Percentiles rank a stretch among this genome's conserved stretches.
Conservation (phyloP, 2,797 vertebrate species). For the Eurystomus glaucurus region DNA sequence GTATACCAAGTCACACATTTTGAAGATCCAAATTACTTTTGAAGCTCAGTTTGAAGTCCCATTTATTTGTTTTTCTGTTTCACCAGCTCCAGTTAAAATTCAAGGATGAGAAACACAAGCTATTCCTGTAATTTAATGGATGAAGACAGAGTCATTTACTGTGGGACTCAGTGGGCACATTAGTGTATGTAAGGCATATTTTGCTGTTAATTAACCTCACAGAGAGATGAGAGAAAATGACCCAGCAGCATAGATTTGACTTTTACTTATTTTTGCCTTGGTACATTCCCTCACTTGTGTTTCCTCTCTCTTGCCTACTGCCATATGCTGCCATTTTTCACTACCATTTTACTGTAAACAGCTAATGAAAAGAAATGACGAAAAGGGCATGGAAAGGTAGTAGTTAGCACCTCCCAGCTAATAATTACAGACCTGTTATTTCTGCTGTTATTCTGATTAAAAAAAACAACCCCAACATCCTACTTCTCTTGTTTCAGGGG, state of each 20-base stretch:
- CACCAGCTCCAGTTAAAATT: slow-evolving; percentile 24
- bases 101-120: slow-evolving; percentile 25
- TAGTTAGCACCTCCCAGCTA: background rate
- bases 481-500: background rate
- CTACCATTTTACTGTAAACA: slow-evolving; percentile 55
- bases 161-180: slow-evolving; percentile 55
- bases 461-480: background rate
- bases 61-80: background rate
- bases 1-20: background rate
- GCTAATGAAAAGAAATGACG: slow-evolving; percentile 21
- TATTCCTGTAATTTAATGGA: slow-evolving; percentile 62
- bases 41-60: background rate
- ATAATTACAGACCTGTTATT: background rate
- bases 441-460: background rate
- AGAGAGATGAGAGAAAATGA: slow-evolving; percentile 71
- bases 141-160: slow-evolving; percentile 60
- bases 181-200: slow-evolving; percentile 49
- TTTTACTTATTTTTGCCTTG: slow-evolving; percentile 74
- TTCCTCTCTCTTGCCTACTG: slow-evolving; percentile 1
- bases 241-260: slow-evolving; percentile 66
- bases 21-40: background rate
- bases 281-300: slow-evolving; percentile 48
- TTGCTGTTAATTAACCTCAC: slow-evolving; percentile 79
- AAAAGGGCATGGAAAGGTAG: background rate
- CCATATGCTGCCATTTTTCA: slow-evolving; percentile 67